A percentile compares a stretch with the other conserved stretches of the same genome.
Conservation (phyloP, 2,113 vertebrate species). For the Alethe castanea region DNA sequence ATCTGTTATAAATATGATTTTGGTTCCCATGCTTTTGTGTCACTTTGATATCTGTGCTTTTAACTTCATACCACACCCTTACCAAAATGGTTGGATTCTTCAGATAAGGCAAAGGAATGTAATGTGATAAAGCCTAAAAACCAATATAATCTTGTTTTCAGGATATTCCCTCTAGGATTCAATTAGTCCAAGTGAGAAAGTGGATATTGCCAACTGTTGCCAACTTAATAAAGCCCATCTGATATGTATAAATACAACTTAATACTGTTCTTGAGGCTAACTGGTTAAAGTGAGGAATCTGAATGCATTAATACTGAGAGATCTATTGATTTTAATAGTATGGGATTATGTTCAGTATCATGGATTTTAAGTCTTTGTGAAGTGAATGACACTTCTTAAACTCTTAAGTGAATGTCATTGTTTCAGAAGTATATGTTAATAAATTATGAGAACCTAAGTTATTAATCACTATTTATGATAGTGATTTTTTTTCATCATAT, state of each 20-base stretch:
- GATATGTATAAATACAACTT: neutral
- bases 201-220: neutral
- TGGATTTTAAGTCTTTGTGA: neutral
- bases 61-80: neutral
- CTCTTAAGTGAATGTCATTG: neutral
- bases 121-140: neutral
- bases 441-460: neutral
- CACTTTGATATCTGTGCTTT: neutral
- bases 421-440: neutral
- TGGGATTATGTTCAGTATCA: neutral
- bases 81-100: neutral
- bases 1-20: neutral
- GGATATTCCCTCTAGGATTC: neutral
- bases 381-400: neutral
- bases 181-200: neutral
- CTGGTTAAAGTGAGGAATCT: neutral
- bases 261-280: neutral
- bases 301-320: neutral
- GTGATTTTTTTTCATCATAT: neutral
- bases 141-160: neutral
- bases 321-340: neutral
- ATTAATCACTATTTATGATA: neutral
- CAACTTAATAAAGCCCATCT: neutral
- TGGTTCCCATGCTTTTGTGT: neutral
- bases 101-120: neutral